Percentiles rank a stretch among this genome's conserved stretches.
phyloP scores from a whole-genome alignment of 2,888 invertebrate genomes.

The Eugnorisma glareosa region DNA sequence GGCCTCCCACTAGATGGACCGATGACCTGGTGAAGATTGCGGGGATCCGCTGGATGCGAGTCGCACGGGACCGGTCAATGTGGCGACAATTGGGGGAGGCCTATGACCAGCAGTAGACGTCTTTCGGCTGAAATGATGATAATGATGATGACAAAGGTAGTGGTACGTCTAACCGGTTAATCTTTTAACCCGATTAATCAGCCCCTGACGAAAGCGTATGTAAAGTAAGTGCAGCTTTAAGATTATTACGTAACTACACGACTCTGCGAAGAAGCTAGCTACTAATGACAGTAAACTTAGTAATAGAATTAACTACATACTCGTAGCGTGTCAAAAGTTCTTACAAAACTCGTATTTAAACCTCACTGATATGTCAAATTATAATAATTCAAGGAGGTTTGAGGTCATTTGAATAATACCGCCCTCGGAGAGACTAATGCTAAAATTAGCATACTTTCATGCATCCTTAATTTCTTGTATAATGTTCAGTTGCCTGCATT shows the following conservation, averaged over 20 bases:
- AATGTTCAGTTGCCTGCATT: slow-evolving; percentile 46
- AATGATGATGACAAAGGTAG: too few relatives aligned
- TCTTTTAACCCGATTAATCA: too few relatives aligned
- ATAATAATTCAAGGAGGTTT: slow-evolving; percentile 32
- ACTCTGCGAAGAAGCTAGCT: neutral
- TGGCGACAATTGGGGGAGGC: too few relatives aligned
- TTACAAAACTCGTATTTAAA: neutral
- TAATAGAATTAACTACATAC: neutral
- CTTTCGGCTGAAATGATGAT: too few relatives aligned
- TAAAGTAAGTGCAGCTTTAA: too few relatives aligned
- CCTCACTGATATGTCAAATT: neutral
- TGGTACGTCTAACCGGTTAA: too few relatives aligned
- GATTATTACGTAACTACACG: neutral
- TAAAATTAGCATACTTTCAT: slow-evolving; percentile 66
- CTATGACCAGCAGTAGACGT: too few relatives aligned
- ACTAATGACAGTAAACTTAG: neutral
- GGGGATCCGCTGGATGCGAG: too few relatives aligned
- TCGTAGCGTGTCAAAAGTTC: neutral
- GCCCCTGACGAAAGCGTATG: too few relatives aligned
- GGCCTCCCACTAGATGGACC: too few relatives aligned
- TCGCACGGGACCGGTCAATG: too few relatives aligned
- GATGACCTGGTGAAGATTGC: too few relatives aligned
- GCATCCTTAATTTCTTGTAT: slow-evolving; percentile 63
- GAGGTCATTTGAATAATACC: slow-evolving; percentile 51
- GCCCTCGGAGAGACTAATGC: slow-evolving; percentile 34